phyloP scores from a whole-genome alignment of 2,888 invertebrate species.

The Amiota mariae region DNA sequence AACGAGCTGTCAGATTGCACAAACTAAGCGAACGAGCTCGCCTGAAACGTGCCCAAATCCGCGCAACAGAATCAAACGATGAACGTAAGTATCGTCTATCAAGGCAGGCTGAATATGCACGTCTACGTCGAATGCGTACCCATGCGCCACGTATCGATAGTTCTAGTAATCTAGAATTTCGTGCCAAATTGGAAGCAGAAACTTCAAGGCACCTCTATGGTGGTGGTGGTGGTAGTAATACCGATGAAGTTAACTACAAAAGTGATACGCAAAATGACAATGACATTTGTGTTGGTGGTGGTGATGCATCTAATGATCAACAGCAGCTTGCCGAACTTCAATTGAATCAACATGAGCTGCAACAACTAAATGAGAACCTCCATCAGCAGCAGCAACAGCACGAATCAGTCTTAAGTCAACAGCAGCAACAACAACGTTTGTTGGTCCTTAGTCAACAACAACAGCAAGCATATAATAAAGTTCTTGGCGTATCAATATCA shows the following conservation, averaged over 20 bases:
- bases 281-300: conserved; percentile 48
- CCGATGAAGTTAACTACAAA: conserved; percentile 45
- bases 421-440: conserved; percentile 56
- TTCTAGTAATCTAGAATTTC: conserved; percentile 62
- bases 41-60: conserved; percentile 69
- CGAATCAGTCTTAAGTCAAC: conserved; percentile 58
- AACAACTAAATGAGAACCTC: conserved; percentile 49
- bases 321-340: conserved; percentile 50
- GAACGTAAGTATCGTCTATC: conserved; percentile 71
- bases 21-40: conserved; percentile 72
- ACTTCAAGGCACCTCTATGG: conserved; percentile 68
- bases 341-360: conserved; percentile 58
- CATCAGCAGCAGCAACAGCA: conserved; percentile 56
- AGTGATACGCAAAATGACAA: conserved; percentile 45
- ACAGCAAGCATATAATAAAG: conserved; percentile 55
- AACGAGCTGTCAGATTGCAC: conserved; percentile 68
- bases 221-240: conserved; percentile 53
- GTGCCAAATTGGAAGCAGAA: conserved; percentile 58
- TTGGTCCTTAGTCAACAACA: conserved; percentile 58
- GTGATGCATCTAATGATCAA: conserved; percentile 41
- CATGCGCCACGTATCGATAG: conserved; percentile 69
- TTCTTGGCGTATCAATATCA: not conserved
- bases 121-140: conserved; percentile 69
- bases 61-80: conserved; percentile 68
- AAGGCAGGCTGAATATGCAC: conserved; percentile 72